Evolutionary conservation across 2,113 vertebrate genomes (phyloP), one percentile per base, ranked within the genome.

Genomic region (Heterochromis multidens): DNA sequence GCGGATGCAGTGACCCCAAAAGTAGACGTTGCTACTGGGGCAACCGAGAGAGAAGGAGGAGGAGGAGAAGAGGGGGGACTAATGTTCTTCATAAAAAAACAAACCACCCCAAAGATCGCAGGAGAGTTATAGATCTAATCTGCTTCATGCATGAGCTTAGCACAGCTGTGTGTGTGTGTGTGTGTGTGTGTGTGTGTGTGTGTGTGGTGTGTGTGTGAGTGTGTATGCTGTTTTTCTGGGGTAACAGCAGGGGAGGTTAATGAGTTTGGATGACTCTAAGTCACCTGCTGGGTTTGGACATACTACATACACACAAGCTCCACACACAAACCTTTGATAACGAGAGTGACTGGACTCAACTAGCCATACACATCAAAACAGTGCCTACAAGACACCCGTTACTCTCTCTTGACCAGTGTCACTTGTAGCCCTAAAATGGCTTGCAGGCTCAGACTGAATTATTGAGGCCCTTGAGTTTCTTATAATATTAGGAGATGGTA

Each of bases 61-160:
- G 63, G 31, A 94, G 96, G 96, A 95, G 37, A 12, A 54, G 11
- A 94, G 94, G 95, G 79, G 67, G 78, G 59, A 82, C 79, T 67
- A 89, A 89, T 72, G 86, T 77, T 84, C 78, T 85, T 89, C 78
- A 91, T 91, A 84, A 86, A 91, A 88, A 88, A 96, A 96, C 94
- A 97, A 97, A 95, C 93, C 92, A 79, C 95, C 95, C 95, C 95
- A 96, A 94, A 96, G 96, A 94, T 95, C 95, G 94, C 93, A 87
- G 88, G 94, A 97, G 97, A 98, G 97, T 98, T 98, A 97, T 96
- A 96, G 96, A 96, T 96, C 96, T 95, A 96, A 97, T 97, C 97
- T 96, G 94, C 86, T 96, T 97, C 96, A 97, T 95, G 96, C 96
- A 95, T 96, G 96, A 96, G 94, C 95, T 97, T 79, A 93, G 93